Percentiles rank a stretch among this genome's conserved stretches.
Conservation (phyloP, 2,113 vertebrate genomes). For the Harpagus bidentatus region DNA sequence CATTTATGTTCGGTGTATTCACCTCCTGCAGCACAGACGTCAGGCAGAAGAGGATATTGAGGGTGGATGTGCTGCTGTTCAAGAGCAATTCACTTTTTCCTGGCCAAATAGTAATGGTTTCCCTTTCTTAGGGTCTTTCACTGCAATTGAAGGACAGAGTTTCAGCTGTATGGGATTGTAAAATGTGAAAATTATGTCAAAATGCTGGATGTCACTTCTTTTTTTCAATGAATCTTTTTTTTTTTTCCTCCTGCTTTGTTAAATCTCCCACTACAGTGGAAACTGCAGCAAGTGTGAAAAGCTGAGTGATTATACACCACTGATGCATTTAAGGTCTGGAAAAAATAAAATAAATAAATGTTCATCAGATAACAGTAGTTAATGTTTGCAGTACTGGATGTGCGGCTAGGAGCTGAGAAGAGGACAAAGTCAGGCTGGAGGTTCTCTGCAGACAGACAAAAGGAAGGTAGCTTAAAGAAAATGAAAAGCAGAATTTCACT, state of each 20-base stretch:
- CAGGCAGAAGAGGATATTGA: neutral
- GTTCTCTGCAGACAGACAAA: neutral
- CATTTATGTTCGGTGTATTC: rapidly evolving
- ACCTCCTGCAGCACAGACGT: neutral
- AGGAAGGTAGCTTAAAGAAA: neutral
- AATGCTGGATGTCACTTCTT: neutral
- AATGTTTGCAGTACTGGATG: neutral
- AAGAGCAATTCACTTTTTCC: neutral
- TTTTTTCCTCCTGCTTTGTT: neutral
- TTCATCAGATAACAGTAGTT: neutral
- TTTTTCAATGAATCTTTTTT: neutral
- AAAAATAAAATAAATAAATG: neutral
- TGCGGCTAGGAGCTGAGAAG: neutral
- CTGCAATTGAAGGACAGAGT: neutral
- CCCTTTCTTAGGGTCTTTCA: neutral
- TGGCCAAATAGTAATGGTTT: neutral
- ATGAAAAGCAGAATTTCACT: neutral
- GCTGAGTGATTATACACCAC: neutral
- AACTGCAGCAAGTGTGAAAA: neutral
- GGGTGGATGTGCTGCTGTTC: neutral
- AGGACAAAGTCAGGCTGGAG: neutral
- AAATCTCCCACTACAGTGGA: neutral
- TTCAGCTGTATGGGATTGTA: neutral
- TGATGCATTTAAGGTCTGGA: neutral
- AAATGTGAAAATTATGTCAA: neutral